A percentile compares a stretch with the other conserved stretches of the same genome.
phyloP scores from a whole-genome alignment of 2,797 vertebrate genomes.

The Masticophis lateralis region DNA sequence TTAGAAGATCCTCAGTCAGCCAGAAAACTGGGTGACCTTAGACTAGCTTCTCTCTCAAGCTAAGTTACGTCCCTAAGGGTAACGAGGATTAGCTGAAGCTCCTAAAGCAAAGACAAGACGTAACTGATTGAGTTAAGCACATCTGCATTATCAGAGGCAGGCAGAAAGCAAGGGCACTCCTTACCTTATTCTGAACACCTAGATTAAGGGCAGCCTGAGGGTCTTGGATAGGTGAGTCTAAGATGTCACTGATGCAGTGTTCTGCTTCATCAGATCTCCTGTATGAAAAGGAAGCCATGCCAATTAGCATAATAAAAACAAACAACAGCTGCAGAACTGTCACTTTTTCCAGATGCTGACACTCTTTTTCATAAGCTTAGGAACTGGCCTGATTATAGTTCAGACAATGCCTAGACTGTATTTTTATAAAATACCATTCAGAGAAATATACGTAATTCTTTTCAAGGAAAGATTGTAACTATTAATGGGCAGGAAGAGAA shows the following conservation, averaged over 20 bases:
- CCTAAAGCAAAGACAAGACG: not conserved
- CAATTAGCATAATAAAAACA: not conserved
- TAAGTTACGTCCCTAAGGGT: not conserved
- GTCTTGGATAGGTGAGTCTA: conserved; percentile 44
- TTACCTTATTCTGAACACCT: conserved; percentile 63
- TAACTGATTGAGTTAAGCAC: not conserved
- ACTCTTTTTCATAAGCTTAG: not conserved
- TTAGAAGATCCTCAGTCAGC: not conserved
- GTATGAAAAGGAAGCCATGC: not conserved
- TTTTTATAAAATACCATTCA: not conserved
- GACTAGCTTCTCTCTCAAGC: not conserved
- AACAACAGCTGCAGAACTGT: not conserved
- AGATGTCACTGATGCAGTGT: conserved; percentile 29
- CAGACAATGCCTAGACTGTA: not conserved
- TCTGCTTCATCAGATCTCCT: conserved; percentile 53
- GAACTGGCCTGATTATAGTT: not conserved
- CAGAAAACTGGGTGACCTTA: not conserved
- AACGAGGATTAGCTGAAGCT: not conserved
- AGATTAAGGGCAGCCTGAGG: conserved; percentile 50
- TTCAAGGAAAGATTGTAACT: conserved; percentile 1
- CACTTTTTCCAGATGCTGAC: not conserved
- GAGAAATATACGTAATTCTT: not conserved
- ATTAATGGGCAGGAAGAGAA: not conserved
- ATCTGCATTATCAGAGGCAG: not conserved
- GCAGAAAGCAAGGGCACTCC: not conserved